Base-by-base conservation (phyloP, 1,140 invertebrate species). In the Neodiprion lecontei region DNA sequence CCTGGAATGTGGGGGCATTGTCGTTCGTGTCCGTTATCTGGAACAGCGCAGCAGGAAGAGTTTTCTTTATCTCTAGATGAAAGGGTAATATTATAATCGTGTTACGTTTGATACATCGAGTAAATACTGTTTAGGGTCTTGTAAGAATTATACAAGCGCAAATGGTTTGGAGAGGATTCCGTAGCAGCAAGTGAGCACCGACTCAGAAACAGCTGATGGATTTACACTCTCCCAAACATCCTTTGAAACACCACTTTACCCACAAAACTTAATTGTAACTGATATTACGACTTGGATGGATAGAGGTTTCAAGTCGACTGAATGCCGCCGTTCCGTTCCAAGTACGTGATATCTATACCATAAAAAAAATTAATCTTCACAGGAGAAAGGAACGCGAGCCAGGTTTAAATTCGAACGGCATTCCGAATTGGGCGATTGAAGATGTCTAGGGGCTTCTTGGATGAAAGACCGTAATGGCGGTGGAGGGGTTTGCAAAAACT, bases 11-110 rank as follows among this genome's bases (percentile, higher is more conserved):
- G 1, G 97, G 97, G 1, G 95, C 92, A 86, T 98, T 98, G 90
- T 99, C 97, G 84, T 99, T 99, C 7, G 95, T 95, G 84, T 98
- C 97, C 0, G 92, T 94, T 48, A 98, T 94, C 96, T 97, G 89
- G 67, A 87, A 89, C 61, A 82, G 74, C 53, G 53, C 53, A 61
- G n/a, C 53, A 17, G 53, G 53, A 61, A 61, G 53, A 17, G 53
- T 61, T 14, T 61, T 61, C 9, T 61, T 61, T 14, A 61, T 61
- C 53, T 12, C n/a, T 17, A 61, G 11, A 14, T 17, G 53, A 61
- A 61, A 61, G 9, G 53, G 53, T 17, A 61, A 14, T 61, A 61
- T 61, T 61, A 61, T 7, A 61, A 61, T 17, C n/a, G 11, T 61
- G 53, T 17, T 17, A 17, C 53, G 53, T 61, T 61, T 61, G 53